Evolutionary conservation across 2,113 vertebrate species (phyloP), one percentile per base, ranked within the genome.

Genomic region (Pterophyllum scalare): DNA sequence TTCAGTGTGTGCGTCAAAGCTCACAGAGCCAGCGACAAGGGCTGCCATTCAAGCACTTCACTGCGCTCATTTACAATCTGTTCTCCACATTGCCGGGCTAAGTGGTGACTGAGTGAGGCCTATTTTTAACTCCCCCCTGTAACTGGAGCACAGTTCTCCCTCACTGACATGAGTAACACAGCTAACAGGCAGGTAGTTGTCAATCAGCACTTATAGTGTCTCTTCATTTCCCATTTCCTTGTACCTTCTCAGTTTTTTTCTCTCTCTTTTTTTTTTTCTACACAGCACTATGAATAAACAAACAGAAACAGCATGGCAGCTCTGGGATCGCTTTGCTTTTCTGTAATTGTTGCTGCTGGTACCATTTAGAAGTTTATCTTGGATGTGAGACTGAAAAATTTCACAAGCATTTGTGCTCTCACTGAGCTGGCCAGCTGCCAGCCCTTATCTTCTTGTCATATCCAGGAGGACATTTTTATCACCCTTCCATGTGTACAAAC

Each of bases 91-190:
- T 93, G 92, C 89, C 86, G 74, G 84, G 83, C 91, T 93, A 92
- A 95, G 94, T 95, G 93, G 90, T 89, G 93, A 94, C 91, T 93
- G 92, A 93, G 91, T 64, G 90, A 94, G 86, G 87, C 81, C 92
- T 95, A 95, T 95, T 94, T 95, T 94, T 95, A 93, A 89, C 87
- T 60, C 58, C 14, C 17, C 56, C 62, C 49, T 58, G 84, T 93
- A 95, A 94, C 88, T 94, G 87, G 93, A 94, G 90, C 93, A 87
- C 72, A 46, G 81, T 0, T 26, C 89, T 89, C 83, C 79, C 84
- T 90, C 81, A 88, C 86, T 90, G 80, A 91, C 87, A 86, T 28
- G 72, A 83, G 75, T 77, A 89, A 78, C 82, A n/a, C 74, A 78
- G 81, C 87, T 60, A 79, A 86, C 79, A 72, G 75, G 81, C 84